phyloP scores from a whole-genome alignment of 2,797 vertebrate genomes.

The Lycodopsis pacificus region DNA sequence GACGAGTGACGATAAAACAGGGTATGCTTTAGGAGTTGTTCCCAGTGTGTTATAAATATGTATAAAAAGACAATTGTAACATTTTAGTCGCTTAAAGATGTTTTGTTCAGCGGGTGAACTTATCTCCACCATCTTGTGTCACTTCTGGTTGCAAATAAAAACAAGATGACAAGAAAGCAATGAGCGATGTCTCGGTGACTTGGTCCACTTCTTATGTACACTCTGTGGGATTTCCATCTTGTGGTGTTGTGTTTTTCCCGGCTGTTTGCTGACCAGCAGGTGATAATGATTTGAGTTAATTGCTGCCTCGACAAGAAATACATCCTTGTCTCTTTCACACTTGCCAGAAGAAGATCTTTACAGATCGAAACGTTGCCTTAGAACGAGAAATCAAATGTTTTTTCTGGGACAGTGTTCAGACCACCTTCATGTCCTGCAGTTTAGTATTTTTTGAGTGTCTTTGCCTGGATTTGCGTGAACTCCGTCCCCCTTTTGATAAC shows the following conservation, averaged over 20 bases:
- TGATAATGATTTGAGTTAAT: neutral
- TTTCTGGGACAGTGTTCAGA: neutral
- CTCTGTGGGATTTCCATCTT: neutral
- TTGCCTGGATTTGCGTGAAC: neutral
- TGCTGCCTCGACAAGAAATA: neutral
- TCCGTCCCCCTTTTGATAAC: neutral
- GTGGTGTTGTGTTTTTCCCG: neutral
- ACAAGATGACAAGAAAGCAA: no score
- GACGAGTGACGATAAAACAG: neutral
- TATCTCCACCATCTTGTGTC: no score
- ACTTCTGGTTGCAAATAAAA: no score
- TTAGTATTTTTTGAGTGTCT: neutral
- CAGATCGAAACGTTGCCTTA: neutral
- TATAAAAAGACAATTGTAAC: no score
- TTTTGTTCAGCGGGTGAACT: no score
- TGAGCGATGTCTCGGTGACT: no score
- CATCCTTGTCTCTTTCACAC: neutral
- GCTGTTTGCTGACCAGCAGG: constrained; percentile 2
- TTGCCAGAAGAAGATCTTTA: neutral
- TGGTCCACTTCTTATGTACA: no score
- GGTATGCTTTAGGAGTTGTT: no score
- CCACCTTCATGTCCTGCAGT: neutral
- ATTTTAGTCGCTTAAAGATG: no score
- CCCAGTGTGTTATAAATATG: no score
- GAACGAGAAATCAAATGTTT: neutral